Evolutionary conservation across 2,888 invertebrate genomes (phyloP), one percentile per base, ranked within the genome.

Genomic region (Drosophila borealis): DNA sequence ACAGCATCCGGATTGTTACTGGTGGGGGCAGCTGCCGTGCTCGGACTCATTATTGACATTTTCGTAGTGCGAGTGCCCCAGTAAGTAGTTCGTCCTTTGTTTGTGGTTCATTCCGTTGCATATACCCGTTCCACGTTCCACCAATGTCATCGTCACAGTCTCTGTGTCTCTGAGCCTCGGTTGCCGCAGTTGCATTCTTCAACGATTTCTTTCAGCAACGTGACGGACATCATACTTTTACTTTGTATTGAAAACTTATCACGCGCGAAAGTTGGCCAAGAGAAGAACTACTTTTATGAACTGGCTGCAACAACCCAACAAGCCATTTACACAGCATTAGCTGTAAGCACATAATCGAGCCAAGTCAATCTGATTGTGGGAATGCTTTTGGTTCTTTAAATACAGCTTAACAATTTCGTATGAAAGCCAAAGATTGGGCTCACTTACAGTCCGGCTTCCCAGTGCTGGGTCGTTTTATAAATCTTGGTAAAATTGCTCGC

Each of bases 181-280:
- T 33, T 29, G 34, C 10, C n/a, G 46, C 63, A 63, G 71, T 72
- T 70, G 81, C 84, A 88, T 84, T 84, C 85, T 70, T 77, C 67
- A 67, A 70, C 72, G 70, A 64, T 73, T 74, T 70, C 67, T 50
- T 81, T 72, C 72, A 11, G 79, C 72, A 72, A 63, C 68, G 70
- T 67, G 78, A 70, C 72, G 81, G 71, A 78, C 71, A 75, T 81
- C 79, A 83, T 59, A n/a, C 45, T 46, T 29, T 37, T 70, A 86
- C 73, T 74, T 86, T 88, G 87, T 87, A 87, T 81, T 81, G 74
- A 87, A 81, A 86, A 55, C 37, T 55, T 74, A 74, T 87, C 70
- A 56, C 69, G 70, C 69, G 64, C 64, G 68, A 68, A 54, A 60
- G 59, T 51, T 75, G 65, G 55, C 66, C 37, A 61, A 60, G 65